Evolutionary conservation across 2,888 invertebrate genomes (phyloP), one percentile per base, ranked within the genome.

Genomic region (Perizoma affinitatum): DNA sequence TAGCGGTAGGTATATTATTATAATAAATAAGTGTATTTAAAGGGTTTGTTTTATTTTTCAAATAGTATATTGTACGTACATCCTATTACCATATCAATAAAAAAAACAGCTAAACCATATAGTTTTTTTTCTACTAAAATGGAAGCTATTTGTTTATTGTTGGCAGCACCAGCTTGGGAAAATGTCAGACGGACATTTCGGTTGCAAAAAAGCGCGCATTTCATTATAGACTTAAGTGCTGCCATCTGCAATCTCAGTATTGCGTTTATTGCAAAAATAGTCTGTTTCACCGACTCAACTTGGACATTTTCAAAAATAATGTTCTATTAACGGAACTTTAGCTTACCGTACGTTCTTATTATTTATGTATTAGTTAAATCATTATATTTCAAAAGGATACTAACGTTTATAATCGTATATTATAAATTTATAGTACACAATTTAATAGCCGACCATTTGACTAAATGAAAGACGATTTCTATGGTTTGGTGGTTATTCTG

Each of bases 161-260:
- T 79, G 70, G 83, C 77, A 86, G 79, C 76, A 82, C 72, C 42
- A 4, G 0, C 0, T 0, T 3, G n/a, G 11, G 35, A 7, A 71
- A 73, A 80, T 70, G 86, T 87, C 88, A 85, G 79, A 76, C 5
- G 67, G 70, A 79, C 77, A 72, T 75, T 75, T 61, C 73, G 76
- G 79, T 78, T 72, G 70, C 59, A 67, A 75, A 81, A 84, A 82
- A 80, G 79, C 84, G 86, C 83, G 84, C 82, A 82, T 77, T 85
- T 80, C 71, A 69, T 72, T 60, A 38, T 8, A 54, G 50, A 41
- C 34, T 6, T 8, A 11, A 40, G 67, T 74, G 74, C 75, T 81
- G 88, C 85, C 87, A 84, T 84, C 88, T 89, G 63, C 72, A 62
- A 54, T 41, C 6, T 33, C 0, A 11, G 9, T 9, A 55, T 35